Evolutionary conservation across 2,797 vertebrate genomes (phyloP).

Genomic region (Myripristis murdjan): DNA sequence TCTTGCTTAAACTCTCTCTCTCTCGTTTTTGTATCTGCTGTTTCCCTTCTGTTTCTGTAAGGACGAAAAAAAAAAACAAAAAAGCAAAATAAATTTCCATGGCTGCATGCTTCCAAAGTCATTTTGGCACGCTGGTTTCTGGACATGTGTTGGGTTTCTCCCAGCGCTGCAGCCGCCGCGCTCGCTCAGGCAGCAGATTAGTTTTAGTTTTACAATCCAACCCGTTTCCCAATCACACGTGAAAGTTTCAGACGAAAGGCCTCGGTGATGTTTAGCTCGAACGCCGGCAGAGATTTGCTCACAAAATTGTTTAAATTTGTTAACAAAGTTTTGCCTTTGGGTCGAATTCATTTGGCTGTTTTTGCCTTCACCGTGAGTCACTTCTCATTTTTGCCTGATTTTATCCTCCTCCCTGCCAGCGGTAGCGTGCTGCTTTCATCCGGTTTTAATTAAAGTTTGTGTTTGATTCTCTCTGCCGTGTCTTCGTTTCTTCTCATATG

Average conservation of each 20-base stretch:
- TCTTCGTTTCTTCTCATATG: conserved; percentile 27
- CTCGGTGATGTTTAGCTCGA: conserved; percentile 3
- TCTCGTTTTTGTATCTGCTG: no score
- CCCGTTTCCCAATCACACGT: conserved; percentile 19
- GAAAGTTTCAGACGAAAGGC: no score
- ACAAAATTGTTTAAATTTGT: no score
- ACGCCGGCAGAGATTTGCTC: conserved; percentile 11
- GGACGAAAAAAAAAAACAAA: no score
- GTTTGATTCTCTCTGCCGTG: conserved; percentile 12
- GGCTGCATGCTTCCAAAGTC: background rate
- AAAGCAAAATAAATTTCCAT: no score
- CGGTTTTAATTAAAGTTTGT: conserved; percentile 26
- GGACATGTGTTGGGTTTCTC: conserved; percentile 20
- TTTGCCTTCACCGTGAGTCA: conserved; percentile 12
- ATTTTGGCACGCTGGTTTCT: conserved; percentile 20
- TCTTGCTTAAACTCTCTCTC: no score
- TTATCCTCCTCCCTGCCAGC: background rate
- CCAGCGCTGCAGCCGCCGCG: conserved; percentile 10
- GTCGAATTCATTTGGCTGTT: conserved; percentile 11
- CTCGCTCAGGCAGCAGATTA: conserved; percentile 50
- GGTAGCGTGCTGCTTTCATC: conserved; percentile 32
- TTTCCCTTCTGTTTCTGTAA: background rate
- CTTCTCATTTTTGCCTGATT: conserved; percentile 10
- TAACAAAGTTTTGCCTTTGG: conserved; percentile 22
- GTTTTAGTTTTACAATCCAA: conserved; percentile 30